Evolutionary conservation across 2,113 vertebrate species (phyloP).

Genomic region (Neolamprologus sp.): DNA sequence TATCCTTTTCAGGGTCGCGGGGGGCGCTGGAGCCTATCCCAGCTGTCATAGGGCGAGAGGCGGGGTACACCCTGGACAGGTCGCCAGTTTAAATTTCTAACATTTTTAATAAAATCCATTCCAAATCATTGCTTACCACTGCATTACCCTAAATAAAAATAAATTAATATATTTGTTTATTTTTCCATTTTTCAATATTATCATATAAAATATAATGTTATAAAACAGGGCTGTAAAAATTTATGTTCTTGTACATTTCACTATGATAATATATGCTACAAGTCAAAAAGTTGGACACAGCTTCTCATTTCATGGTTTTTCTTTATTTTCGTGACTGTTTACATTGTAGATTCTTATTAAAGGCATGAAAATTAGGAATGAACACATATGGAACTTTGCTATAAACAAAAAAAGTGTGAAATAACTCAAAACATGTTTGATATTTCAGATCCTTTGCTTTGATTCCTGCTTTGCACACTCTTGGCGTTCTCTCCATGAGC

Average conservation of each 20-base stretch:
- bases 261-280: neutral
- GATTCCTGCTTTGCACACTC: neutral
- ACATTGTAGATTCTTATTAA: neutral
- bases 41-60: no score
- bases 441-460: neutral
- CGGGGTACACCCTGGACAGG: no score
- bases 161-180: neutral
- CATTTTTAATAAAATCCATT: neutral
- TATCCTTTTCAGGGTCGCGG: no score
- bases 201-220: neutral
- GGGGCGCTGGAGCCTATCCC: no score
- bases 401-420: neutral
- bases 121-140: neutral
- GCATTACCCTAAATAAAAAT: neutral
- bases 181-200: neutral
- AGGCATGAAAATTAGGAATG: neutral
- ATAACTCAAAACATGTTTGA: neutral
- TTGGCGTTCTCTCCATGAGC: neutral
- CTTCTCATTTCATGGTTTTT: neutral
- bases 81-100: no score
- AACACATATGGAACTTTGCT: neutral
- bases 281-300: neutral
- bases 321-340: neutral
- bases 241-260: neutral
- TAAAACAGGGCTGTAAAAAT: neutral